Conservation (phyloP, 2,113 vertebrate genomes). For the Glareola pratincola region DNA sequence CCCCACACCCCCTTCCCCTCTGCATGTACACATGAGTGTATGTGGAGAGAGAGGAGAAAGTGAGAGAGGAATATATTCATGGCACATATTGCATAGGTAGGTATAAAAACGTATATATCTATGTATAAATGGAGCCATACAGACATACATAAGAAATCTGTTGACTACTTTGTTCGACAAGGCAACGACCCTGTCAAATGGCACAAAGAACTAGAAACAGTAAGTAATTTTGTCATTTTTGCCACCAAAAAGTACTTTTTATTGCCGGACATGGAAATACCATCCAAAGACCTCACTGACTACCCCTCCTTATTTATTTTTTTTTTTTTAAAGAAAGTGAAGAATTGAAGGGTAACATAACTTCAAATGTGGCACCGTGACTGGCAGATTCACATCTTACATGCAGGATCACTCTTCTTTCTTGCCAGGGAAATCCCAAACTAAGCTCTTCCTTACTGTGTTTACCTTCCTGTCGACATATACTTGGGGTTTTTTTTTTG, state of each 20-base stretch:
- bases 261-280: background rate
- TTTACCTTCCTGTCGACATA: background rate
- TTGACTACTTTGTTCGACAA: background rate
- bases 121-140: accelerated
- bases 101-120: background rate
- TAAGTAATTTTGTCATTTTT: background rate
- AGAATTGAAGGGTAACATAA: background rate
- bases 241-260: background rate
- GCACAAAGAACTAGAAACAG: background rate
- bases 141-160: background rate
- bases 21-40: background rate
- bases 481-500: accelerated
- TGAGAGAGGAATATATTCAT: background rate
- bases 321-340: background rate
- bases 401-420: background rate
- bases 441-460: background rate
- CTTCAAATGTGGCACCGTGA: background rate
- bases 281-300: background rate
- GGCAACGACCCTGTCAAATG: background rate
- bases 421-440: conserved; percentile 2
- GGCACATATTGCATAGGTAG: background rate
- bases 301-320: no score
- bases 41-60: background rate
- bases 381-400: background rate
- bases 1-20: background rate